Evolutionary conservation across 2,113 vertebrate species (phyloP).

Genomic region (Erythrocercus mccallii): DNA sequence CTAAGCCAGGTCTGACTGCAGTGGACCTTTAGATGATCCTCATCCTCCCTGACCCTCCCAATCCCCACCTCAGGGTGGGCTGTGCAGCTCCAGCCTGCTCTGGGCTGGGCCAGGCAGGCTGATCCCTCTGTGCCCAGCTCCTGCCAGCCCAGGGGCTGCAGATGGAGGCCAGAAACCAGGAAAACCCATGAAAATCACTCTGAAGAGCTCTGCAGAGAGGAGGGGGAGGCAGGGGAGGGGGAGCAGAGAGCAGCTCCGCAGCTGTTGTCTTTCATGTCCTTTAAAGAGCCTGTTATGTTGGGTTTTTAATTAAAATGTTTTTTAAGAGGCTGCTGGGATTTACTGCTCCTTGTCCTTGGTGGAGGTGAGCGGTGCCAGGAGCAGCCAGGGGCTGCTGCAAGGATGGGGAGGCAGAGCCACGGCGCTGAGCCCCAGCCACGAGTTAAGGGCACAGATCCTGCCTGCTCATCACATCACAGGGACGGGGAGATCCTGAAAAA

Average conservation of each 20-base stretch:
- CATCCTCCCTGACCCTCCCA: accelerated
- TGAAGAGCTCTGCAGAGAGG: not conserved
- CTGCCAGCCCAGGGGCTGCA: not conserved
- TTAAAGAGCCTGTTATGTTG: constrained; percentile 3
- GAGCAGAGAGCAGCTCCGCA: not conserved
- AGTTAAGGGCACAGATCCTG: not conserved
- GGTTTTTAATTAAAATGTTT: constrained; percentile 60
- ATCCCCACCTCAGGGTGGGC: accelerated
- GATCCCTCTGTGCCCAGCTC: not conserved
- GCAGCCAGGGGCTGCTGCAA: not conserved
- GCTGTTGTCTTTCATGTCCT: constrained; percentile 54
- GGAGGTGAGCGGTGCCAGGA: not conserved
- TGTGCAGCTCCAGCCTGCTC: not conserved
- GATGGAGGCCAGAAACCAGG: not conserved
- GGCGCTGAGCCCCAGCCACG: accelerated
- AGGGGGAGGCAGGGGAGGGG: not conserved
- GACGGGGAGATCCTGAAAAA: not conserved
- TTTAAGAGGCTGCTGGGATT: constrained; percentile 51
- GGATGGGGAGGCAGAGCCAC: not conserved
- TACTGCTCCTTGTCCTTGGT: constrained; percentile 16
- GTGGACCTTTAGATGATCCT: not conserved
- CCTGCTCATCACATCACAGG: not conserved
- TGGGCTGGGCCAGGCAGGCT: not conserved
- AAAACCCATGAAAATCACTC: constrained; percentile 10
- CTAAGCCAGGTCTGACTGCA: not conserved